phyloP scores from a whole-genome alignment of 2,888 invertebrate genomes.

The Sceliomorpha sp. region DNA sequence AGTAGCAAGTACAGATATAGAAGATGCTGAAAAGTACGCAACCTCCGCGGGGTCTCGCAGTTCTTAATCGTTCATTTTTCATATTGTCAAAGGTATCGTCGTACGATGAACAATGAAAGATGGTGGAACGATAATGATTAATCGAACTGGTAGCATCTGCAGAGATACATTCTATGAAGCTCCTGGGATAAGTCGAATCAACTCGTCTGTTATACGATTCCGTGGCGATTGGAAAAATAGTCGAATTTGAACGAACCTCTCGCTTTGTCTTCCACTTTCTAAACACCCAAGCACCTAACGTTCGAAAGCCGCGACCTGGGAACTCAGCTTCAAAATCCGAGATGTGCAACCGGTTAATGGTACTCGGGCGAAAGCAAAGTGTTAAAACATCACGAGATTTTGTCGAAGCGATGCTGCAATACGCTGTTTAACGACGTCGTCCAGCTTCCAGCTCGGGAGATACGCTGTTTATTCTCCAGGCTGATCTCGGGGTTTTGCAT shows the following conservation, averaged over 20 bases:
- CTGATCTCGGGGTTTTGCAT: conserved; percentile 55
- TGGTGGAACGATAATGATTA: conserved; percentile 11
- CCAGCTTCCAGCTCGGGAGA: conserved; percentile 52
- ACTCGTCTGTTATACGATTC: conserved; percentile 11
- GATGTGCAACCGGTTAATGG: conserved; percentile 25
- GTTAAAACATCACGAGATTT: conserved; percentile 45
- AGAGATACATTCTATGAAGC: conserved; percentile 1
- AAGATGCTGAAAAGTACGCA: no score
- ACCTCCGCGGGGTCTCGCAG: no score
- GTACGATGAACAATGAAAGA: conserved; percentile 1
- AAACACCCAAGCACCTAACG: neutral
- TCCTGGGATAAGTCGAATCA: neutral
- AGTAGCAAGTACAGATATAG: no score
- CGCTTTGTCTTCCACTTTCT: conserved; percentile 9
- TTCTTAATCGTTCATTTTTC: conserved; percentile 12
- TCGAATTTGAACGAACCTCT: conserved; percentile 20
- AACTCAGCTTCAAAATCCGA: conserved; percentile 1
- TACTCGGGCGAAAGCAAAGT: conserved; percentile 12
- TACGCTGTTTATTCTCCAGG: conserved; percentile 48
- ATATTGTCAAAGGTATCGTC: conserved; percentile 3
- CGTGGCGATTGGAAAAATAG: no score
- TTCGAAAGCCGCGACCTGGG: neutral
- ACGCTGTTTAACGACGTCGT: conserved; percentile 48
- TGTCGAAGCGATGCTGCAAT: conserved; percentile 46
- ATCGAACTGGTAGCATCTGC: conserved; percentile 23